These are phyloP conservation scores for Nemapogon koenigi DNA, from an alignment of 2,888 invertebrate species.

Conservation along the genomic window DNA sequence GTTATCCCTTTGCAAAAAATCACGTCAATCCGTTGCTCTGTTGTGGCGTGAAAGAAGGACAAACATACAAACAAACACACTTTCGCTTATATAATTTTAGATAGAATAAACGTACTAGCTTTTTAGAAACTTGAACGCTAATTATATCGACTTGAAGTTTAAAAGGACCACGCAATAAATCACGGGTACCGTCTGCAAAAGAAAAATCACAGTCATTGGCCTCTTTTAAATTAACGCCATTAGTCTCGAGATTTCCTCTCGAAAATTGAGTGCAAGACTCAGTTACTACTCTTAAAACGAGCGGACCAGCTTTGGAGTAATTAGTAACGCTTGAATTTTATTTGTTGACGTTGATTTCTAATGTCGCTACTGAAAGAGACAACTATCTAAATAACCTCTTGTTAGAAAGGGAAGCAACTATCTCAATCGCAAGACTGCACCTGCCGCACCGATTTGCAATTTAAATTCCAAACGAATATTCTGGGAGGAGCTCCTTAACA, in stretches of 20 bases:
- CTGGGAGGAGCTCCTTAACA: slow-evolving; percentile 62
- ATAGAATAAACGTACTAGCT: too few relatives aligned
- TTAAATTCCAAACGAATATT: slow-evolving; percentile 62
- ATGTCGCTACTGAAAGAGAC: slow-evolving; percentile 32
- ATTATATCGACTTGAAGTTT: too few relatives aligned
- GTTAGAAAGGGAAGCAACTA: slow-evolving; percentile 33
- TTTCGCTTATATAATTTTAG: too few relatives aligned
- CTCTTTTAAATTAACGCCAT: slow-evolving; percentile 64
- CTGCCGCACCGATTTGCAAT: slow-evolving; percentile 64
- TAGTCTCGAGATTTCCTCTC: slow-evolving; percentile 58
- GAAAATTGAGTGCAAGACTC: slow-evolving; percentile 52
- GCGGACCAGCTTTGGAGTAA: slow-evolving; percentile 39
- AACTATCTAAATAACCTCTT: slow-evolving; percentile 23
- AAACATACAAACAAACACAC: too few relatives aligned
- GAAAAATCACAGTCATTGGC: slow-evolving; percentile 60
- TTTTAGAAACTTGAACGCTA: too few relatives aligned
- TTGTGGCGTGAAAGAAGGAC: too few relatives aligned
- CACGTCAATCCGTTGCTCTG: too few relatives aligned
- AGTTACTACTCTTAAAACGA: slow-evolving; percentile 59
- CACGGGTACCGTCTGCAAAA: slow-evolving; percentile 37
- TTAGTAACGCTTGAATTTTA: slow-evolving; percentile 65
- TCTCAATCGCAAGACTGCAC: slow-evolving; percentile 52
- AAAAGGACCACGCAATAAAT: slow-evolving; percentile 38
- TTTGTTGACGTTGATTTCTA: slow-evolving; percentile 62
- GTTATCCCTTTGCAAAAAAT: too few relatives aligned